phyloP scores from a whole-genome alignment of 2,888 invertebrate genomes.

The Chesias legatella region DNA sequence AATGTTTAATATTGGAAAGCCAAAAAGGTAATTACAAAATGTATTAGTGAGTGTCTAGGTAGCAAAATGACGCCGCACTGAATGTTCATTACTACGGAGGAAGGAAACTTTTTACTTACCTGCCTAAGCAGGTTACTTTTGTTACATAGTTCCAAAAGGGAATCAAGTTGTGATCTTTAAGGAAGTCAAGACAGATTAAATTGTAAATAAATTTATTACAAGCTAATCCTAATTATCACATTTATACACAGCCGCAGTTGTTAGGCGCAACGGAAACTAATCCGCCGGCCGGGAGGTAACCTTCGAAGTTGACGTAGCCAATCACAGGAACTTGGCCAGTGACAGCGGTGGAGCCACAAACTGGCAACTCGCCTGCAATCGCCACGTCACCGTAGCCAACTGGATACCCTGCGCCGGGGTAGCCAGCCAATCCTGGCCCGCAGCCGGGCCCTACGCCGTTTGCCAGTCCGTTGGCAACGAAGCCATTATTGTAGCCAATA shows the following conservation, averaged over 20 bases:
- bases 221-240: background rate
- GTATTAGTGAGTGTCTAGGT: too few relatives aligned
- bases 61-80: too few relatives aligned
- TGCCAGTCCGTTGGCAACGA: constrained; percentile 9
- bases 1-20: too few relatives aligned
- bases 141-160: too few relatives aligned
- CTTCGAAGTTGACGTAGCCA: constrained; percentile 67
- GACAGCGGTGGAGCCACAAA: constrained; percentile 53
- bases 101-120: too few relatives aligned
- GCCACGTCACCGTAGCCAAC: constrained; percentile 52
- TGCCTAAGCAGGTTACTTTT: too few relatives aligned
- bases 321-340: constrained; percentile 63
- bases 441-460: constrained; percentile 32
- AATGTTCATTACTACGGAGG: too few relatives aligned
- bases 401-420: constrained; percentile 14
- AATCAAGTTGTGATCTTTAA: too few relatives aligned
- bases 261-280: constrained; percentile 55
- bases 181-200: constrained; percentile 1
- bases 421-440: constrained; percentile 7
- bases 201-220: constrained; percentile 7
- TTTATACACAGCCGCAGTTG: constrained; percentile 36
- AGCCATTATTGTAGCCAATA: constrained; percentile 13
- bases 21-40: too few relatives aligned
- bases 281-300: constrained; percentile 60
- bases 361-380: constrained; percentile 55